Evolutionary conservation across 2,113 vertebrate species (phyloP).

Genomic region (Paradisaea rubra): DNA sequence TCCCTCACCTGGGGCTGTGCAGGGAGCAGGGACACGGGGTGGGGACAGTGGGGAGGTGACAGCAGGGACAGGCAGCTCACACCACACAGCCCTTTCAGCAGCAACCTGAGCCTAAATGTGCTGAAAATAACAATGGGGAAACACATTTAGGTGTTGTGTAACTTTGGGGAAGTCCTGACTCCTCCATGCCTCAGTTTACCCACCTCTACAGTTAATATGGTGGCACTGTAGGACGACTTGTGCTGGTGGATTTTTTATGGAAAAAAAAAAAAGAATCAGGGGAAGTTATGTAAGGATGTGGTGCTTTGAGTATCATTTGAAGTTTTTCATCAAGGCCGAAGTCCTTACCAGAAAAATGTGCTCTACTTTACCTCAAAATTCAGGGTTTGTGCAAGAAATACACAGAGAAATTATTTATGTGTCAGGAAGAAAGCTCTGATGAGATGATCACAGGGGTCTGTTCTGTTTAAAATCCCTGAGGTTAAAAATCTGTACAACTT

Average conservation of each 20-base stretch:
- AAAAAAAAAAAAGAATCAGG: neutral
- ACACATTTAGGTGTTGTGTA: neutral
- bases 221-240: neutral
- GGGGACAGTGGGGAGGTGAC: neutral
- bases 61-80: neutral
- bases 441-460: neutral
- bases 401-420: neutral
- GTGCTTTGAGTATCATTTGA: neutral
- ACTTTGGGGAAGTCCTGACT: neutral
- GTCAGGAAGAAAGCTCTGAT: neutral
- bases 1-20: rapidly evolving
- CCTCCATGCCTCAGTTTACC: neutral
- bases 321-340: neutral
- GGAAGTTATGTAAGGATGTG: neutral
- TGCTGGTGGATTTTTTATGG: neutral
- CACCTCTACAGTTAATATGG: neutral
- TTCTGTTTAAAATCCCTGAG: neutral
- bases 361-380: neutral
- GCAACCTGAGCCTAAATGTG: neutral
- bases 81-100: neutral
- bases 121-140: neutral
- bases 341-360: neutral
- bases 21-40: rapidly evolving
- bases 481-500: neutral
- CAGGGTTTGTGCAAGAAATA: neutral